Evolutionary conservation across 2,797 vertebrate species (phyloP), one percentile per base, ranked within the genome.

Genomic region (Phylloscopus collybita): DNA sequence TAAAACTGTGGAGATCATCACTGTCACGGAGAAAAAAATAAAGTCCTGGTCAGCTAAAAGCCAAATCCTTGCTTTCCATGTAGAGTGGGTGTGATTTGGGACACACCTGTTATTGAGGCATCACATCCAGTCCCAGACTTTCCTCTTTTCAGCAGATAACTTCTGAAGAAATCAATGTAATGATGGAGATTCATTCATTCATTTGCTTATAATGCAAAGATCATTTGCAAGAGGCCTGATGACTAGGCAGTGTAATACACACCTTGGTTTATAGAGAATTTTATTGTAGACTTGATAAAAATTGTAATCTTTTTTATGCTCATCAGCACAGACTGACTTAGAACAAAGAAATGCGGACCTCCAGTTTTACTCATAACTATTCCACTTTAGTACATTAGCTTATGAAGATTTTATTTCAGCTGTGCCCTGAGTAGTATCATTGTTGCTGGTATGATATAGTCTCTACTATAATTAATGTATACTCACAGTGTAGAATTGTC

Each of bases 391-490:
- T 73, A 61, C 30, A 67, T 81, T 75, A 60, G 16, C 38, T 91
- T 88, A 81, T 81, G 86, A 88, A 91, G 73, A 50, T 94, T 92
- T 95, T 91, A 84, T 84, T 95, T 90, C 59, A 53, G n/a, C 56
- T 66, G 25, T 94, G 19, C 16, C 85, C 44, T 67, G 76, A 76
- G n/a, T 64, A 75, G 36, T 66, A 56, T 88, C 36, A 36, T 78
- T 83, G 76, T 81, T 12, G 36, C 10, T 42, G 32, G 32, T 66
- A 38, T 67, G 44, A 88, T 84, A 79, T 29, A 72, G 47, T 50
- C 66, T 92, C 75, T 84, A 22, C 73, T 75, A 81, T 92, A 96
- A 94, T 96, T 96, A 94, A 93, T 84, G 70, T 81, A 79, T 90
- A 92, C 40, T 91, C 87, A 64, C 49, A 80, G 14, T 70, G 84